Base-by-base conservation (phyloP, 2,797 vertebrate genomes). In the Zalophus californianus region DNA sequence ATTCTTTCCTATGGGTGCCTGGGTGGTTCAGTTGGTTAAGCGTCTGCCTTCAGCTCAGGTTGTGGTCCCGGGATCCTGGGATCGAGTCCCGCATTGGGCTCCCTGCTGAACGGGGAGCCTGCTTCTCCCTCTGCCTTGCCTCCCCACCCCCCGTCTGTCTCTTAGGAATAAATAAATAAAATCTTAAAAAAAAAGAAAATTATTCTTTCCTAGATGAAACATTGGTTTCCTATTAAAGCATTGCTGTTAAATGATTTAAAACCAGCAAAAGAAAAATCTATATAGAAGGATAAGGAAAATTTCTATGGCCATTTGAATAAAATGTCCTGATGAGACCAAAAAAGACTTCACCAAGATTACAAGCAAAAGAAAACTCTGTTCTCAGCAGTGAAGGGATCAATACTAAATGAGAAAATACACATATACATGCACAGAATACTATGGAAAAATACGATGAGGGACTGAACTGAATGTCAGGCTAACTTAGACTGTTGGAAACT, bases 131-230 rank as follows among this genome's bases (percentile, higher is more conserved):
- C 60, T 15, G 60, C 60, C 27, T 15, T 52, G 50, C 50, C 50
- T 52, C 13, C 50, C 35, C 35, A 35, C 35, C 2, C 35, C 35
- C 35, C 35, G 35, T 35, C 35, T 35, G 35, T 64, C 62, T 64
- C 62, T n/a, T 29, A 64, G 15, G 62, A 64, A 29, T 64, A 64
- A 64, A 66, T 66, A 66, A 66, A 66, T 66, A n/a, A 66, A 66
- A 66, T 66, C 29, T 18, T 64, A 25, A 58, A 58, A 7, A 16
- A 64, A 5, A 15, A 29, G 15, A 16, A 3, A 64, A n/a, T 44
- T 44, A 35, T 86, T 91, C 16, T 88, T 96, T 83, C 20, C n/a
- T 89, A 88, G 56, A 27, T 62, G 48, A 97, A 94, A 85, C 50
- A 2, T 44, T 79, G 78, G 50, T 70, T 95, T 96, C 54, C 68